Percentiles rank a stretch among this genome's conserved stretches.
Conservation (phyloP, 2,113 vertebrate species). For the Paratilapia polleni region DNA sequence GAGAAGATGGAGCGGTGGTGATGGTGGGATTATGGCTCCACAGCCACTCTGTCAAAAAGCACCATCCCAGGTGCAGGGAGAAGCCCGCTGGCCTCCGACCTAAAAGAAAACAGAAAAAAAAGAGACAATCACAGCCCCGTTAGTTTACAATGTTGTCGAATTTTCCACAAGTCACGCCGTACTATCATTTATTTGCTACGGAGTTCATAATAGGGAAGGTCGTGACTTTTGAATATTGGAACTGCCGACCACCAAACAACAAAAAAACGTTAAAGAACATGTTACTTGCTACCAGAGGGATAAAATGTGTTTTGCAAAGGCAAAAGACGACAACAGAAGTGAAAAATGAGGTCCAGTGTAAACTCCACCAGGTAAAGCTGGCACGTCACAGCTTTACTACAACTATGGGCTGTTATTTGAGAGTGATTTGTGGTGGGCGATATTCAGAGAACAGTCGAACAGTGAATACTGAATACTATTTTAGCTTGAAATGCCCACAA, state of each 20-base stretch:
- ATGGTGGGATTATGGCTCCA: slow-evolving; percentile 66
- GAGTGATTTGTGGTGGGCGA: not conserved
- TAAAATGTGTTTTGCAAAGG: not conserved
- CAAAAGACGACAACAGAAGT: not conserved
- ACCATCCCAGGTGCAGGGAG: slow-evolving; percentile 73
- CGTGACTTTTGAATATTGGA: not conserved
- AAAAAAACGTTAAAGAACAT: not conserved
- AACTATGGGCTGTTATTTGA: not conserved
- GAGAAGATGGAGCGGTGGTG: slow-evolving; percentile 23
- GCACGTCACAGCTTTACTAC: not conserved
- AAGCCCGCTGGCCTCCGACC: slow-evolving; percentile 55
- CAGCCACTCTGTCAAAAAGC: slow-evolving; percentile 72
- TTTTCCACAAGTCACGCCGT: not conserved
- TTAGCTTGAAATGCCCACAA: not conserved
- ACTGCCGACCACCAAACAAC: not conserved
- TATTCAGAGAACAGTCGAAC: not conserved
- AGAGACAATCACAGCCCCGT: not conserved
- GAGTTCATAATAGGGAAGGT: not conserved
- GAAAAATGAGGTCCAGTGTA: not conserved
- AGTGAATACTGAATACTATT: not conserved
- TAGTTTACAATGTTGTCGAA: not conserved
- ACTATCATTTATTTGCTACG: not conserved
- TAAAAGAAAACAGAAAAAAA: not conserved
- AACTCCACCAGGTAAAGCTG: not conserved
- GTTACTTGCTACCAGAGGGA: not conserved